phyloP scores from a whole-genome alignment of 2,888 invertebrate genomes.

The Notocelia uddmanniana region DNA sequence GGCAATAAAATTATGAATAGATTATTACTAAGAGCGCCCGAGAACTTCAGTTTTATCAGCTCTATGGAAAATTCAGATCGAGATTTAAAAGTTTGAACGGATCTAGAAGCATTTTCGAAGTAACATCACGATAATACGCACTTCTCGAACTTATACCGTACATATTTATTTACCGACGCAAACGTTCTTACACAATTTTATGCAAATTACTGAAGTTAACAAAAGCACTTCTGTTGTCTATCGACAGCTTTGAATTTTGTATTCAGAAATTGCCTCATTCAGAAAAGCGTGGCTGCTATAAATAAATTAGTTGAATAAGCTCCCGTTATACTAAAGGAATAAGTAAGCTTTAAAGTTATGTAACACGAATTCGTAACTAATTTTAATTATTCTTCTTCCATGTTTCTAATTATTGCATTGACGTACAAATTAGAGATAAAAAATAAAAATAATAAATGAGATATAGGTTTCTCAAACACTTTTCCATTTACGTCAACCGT shows the following conservation, averaged over 20 bases:
- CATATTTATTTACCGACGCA: slow-evolving; percentile 15
- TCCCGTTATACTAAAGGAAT: not conserved
- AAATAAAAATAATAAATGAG: too few relatives aligned
- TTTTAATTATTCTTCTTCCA: not conserved
- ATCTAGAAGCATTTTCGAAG: slow-evolving; percentile 65
- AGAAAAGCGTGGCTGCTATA: not conserved
- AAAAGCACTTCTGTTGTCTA: slow-evolving; percentile 14
- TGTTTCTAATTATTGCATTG: not conserved
- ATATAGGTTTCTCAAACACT: too few relatives aligned
- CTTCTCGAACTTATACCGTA: slow-evolving; percentile 23
- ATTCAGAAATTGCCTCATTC: not conserved
- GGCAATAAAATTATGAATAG: slow-evolving; percentile 50
- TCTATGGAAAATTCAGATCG: slow-evolving; percentile 66
- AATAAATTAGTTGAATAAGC: not conserved
- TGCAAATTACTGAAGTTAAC: slow-evolving; percentile 30
- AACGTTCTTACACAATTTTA: slow-evolving; percentile 19
- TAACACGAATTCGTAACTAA: not conserved
- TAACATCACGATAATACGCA: slow-evolving; percentile 46
- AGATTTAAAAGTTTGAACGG: slow-evolving; percentile 68
- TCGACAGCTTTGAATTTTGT: slow-evolving; percentile 10
- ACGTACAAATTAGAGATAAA: not conserved
- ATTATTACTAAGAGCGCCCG: slow-evolving; percentile 44
- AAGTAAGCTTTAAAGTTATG: not conserved
- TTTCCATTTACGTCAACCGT: too few relatives aligned
- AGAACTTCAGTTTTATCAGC: slow-evolving; percentile 64